Evolutionary conservation across 2,797 vertebrate genomes (phyloP).

Genomic region (Sarcoramphus papa): DNA sequence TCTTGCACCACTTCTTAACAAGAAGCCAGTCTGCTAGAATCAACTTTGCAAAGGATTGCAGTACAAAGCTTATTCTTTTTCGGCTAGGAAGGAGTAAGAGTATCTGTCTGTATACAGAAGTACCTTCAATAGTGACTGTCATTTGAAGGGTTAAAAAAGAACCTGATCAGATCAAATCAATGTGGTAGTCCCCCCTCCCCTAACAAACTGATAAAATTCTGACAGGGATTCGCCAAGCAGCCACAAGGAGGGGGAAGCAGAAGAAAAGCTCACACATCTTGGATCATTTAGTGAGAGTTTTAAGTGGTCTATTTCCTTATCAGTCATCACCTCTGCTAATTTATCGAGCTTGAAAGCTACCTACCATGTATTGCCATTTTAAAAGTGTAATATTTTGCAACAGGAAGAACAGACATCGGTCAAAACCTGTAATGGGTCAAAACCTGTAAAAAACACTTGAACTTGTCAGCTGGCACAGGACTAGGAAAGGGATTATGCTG

Average conservation of each 20-base stretch:
- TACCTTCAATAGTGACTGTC: neutral
- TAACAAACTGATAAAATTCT: neutral
- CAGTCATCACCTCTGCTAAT: neutral
- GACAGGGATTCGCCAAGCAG: neutral
- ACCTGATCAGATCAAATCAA: neutral
- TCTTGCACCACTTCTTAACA: neutral
- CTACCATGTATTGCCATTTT: neutral
- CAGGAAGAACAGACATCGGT: neutral
- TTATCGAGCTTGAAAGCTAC: neutral
- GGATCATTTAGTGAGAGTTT: neutral
- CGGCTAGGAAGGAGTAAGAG: neutral
- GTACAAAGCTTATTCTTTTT: neutral
- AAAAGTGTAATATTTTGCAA: neutral
- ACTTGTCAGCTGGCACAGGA: neutral
- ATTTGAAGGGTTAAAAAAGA: neutral
- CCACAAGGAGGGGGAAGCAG: neutral
- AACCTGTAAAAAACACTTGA: neutral
- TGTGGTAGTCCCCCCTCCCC: neutral
- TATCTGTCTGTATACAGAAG: neutral
- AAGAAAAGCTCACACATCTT: neutral
- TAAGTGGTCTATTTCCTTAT: neutral
- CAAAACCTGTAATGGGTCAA: neutral
- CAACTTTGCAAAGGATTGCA: neutral
- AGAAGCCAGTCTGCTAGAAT: neutral
- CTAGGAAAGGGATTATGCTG: neutral